Evolutionary conservation across 1,140 invertebrate species (phyloP).

Genomic region (Cherax destructor): DNA sequence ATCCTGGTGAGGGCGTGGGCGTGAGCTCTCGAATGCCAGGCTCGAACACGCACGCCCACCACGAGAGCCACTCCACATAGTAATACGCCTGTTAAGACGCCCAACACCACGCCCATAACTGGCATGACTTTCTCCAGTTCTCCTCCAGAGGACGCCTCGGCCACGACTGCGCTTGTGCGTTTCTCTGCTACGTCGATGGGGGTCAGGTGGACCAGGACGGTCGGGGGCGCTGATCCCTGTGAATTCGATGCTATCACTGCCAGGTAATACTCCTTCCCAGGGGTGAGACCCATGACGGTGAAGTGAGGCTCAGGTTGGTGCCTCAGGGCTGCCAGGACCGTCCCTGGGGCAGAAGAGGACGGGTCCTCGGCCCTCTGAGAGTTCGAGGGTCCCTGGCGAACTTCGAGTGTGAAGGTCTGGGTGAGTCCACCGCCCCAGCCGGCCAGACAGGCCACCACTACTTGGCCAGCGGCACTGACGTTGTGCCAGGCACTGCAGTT

Average conservation of each 20-base stretch:
- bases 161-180: constrained; percentile 28
- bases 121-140: constrained; percentile 6
- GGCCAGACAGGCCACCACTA: constrained; percentile 58
- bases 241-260: constrained; percentile 43
- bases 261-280: constrained; percentile 75
- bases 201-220: constrained; percentile 47
- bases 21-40: too few species aligned
- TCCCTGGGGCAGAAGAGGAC: neutral
- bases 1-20: neutral
- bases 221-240: constrained; percentile 43
- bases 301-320: constrained; percentile 75
- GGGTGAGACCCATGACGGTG: constrained; percentile 81
- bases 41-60: neutral
- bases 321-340: neutral
- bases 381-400: constrained; percentile 8
- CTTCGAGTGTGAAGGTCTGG: constrained; percentile 73
- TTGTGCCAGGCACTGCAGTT: constrained; percentile 71
- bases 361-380: neutral
- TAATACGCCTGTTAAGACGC: constrained; percentile 21
- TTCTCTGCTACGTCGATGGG: constrained; percentile 63
- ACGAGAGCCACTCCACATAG: constrained; percentile 24
- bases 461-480: constrained; percentile 46
- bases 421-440: constrained; percentile 68
- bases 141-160: neutral
- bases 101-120: constrained; percentile 41